phyloP scores from a whole-genome alignment of 2,888 invertebrate species.

The Scrobipalpa atriplicella region DNA sequence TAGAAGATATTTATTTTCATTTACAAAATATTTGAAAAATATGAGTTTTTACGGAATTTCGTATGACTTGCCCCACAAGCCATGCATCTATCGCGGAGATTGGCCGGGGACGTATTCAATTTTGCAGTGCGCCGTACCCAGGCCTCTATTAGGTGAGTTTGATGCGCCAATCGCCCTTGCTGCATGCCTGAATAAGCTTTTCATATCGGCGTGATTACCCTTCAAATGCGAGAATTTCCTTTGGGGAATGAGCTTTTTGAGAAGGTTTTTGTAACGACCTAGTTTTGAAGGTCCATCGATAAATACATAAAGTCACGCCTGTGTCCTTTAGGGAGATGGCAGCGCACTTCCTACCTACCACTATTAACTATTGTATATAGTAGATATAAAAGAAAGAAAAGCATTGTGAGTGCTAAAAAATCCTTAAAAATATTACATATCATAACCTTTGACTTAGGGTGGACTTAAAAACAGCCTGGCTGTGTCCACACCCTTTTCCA shows the following conservation, averaged over 20 bases:
- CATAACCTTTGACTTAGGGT: too few relatives aligned
- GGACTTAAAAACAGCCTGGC: too few relatives aligned
- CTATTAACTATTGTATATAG: too few relatives aligned
- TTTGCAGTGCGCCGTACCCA: slow-evolving; percentile 73
- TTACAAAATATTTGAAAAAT: neutral
- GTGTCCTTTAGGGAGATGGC: too few relatives aligned
- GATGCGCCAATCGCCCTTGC: slow-evolving; percentile 38
- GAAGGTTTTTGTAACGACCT: neutral
- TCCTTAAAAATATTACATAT: too few relatives aligned
- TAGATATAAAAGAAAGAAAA: too few relatives aligned
- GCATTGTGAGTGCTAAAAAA: too few relatives aligned
- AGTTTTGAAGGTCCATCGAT: too few relatives aligned
- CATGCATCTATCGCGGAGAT: slow-evolving; percentile 72
- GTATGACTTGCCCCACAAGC: slow-evolving; percentile 35
- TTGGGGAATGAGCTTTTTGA: neutral
- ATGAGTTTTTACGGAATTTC: slow-evolving; percentile 4
- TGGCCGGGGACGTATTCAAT: slow-evolving; percentile 79
- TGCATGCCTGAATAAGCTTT: slow-evolving; percentile 27
- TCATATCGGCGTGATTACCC: slow-evolving; percentile 15
- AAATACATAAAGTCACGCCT: too few relatives aligned
- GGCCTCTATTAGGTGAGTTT: slow-evolving; percentile 70
- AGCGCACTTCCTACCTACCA: too few relatives aligned
- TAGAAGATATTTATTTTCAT: too few relatives aligned
- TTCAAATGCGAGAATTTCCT: neutral
- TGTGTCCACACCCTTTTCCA: too few relatives aligned